Base-by-base conservation (phyloP, 2,888 invertebrate genomes). In the Agapostemon virescens region DNA sequence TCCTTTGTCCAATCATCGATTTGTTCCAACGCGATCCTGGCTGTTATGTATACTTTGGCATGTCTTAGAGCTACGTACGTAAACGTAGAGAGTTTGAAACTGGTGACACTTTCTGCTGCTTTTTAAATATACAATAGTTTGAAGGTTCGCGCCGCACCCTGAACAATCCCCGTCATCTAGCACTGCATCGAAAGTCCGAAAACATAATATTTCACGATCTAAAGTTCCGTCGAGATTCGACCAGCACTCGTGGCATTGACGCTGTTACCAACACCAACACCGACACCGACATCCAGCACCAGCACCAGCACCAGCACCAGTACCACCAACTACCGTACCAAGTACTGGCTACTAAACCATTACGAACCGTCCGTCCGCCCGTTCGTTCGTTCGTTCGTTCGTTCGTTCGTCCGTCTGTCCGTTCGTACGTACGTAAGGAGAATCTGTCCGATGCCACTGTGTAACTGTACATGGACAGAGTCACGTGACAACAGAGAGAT, bases 401-500 rank as follows among this genome's bases (percentile, higher is more conserved):
- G n/a, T n/a, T n/a, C n/a, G n/a, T n/a, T n/a, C n/a, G n/a, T n/a
- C n/a, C n/a, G n/a, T n/a, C n/a, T n/a, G n/a, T n/a, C n/a, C n/a
- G 55, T 63, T 69, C 42, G 38, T 36, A 58, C 55, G 64, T 70
- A 75, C 61, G 58, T 73, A 69, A n/a, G n/a, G n/a, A n/a, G 49
- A 55, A 70, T 66, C 66, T 55, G 55, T 67, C 73, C 33, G 55
- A 78, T 77, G 67, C 38, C 72, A 52, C 52, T 75, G 78, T 70
- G 84, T 85, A 85, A 85, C 85, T 84, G 85, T 85, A 85, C 55
- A 69, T 26, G 42, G 55, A 23, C 52, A 69, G n/a, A 63, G 75
- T 83, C 83, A 77, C 79, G 77, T 70, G 73, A 83, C 30, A 42
- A 38, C 49, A 38, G 17, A n/a, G n/a, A 36, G 42, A 13, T 20